phyloP scores from a whole-genome alignment of 2,113 vertebrate genomes.

The Microcebus griseorufus region DNA sequence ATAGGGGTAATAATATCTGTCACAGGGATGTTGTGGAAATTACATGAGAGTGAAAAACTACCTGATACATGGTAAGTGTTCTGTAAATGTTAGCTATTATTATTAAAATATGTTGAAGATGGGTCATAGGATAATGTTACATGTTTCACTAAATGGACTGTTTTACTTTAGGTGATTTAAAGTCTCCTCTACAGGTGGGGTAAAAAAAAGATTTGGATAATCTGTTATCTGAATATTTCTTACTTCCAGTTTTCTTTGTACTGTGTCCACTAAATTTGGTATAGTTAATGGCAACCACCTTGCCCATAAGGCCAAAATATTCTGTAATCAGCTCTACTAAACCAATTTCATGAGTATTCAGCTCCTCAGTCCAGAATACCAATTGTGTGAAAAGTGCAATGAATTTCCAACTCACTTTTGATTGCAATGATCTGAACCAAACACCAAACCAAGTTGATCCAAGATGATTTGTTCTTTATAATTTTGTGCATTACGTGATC shows the following conservation, averaged over 20 bases:
- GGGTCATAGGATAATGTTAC: not conserved
- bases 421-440: constrained; percentile 78
- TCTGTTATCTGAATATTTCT: not conserved
- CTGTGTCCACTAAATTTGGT: constrained; percentile 9
- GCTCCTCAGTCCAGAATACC: constrained; percentile 65
- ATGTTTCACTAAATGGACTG: not conserved
- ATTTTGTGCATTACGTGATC: constrained; percentile 72
- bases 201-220: constrained; percentile 9
- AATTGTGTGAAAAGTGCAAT: constrained; percentile 61
- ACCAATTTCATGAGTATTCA: constrained; percentile 71
- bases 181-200: not conserved
- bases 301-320: constrained; percentile 53
- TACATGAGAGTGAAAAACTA: not conserved
- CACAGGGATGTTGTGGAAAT: not conserved
- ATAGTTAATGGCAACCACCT: constrained; percentile 40
- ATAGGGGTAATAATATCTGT: not conserved
- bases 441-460: constrained; percentile 77
- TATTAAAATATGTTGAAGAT: constrained; percentile 13
- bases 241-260: constrained; percentile 21
- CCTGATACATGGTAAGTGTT: not conserved
- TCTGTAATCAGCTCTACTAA: constrained; percentile 44
- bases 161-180: not conserved
- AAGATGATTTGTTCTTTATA: constrained; percentile 78
- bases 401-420: constrained; percentile 74
- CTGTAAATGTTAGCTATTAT: not conserved